A percentile compares a stretch with the other conserved stretches of the same genome.
Conservation (phyloP, 2,888 invertebrate genomes). For the Endomychus coccineus region DNA sequence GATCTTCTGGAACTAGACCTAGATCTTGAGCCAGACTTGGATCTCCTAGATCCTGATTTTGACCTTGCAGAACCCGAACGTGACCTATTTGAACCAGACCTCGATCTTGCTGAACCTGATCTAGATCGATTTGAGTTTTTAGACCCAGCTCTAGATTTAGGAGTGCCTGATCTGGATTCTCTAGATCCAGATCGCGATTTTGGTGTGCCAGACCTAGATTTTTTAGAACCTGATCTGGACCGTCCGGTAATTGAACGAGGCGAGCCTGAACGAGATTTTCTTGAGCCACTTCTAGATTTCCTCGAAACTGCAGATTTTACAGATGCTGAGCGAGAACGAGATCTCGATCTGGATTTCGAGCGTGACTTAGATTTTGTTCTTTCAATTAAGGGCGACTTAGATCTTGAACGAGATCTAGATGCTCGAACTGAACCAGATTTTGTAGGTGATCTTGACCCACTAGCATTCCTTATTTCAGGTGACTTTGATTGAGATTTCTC, state of each 20-base stretch:
- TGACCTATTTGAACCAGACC: conserved; percentile 25
- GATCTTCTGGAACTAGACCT: conserved; percentile 28
- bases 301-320: conserved; percentile 19
- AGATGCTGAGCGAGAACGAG: conserved; percentile 27
- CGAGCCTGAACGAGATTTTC: conserved; percentile 27
- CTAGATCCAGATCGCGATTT: conserved; percentile 34
- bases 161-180: conserved; percentile 29
- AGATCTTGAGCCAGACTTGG: conserved; percentile 21
- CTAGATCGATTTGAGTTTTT: conserved; percentile 28
- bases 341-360: conserved; percentile 29
- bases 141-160: conserved; percentile 32
- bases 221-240: conserved; percentile 24
- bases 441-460: conserved; percentile 21
- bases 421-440: conserved; percentile 25
- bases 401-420: conserved; percentile 29
- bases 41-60: conserved; percentile 26
- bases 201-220: conserved; percentile 32
- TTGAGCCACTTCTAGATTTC: conserved; percentile 20
- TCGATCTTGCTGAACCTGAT: conserved; percentile 26
- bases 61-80: conserved; percentile 35
- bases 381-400: conserved; percentile 31
- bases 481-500: conserved; percentile 22
- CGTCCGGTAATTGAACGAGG: conserved; percentile 25
- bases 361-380: conserved; percentile 37
- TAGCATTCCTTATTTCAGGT: not conserved